phyloP scores from a whole-genome alignment of 1,140 invertebrate genomes.

The Drosophila mayri region DNA sequence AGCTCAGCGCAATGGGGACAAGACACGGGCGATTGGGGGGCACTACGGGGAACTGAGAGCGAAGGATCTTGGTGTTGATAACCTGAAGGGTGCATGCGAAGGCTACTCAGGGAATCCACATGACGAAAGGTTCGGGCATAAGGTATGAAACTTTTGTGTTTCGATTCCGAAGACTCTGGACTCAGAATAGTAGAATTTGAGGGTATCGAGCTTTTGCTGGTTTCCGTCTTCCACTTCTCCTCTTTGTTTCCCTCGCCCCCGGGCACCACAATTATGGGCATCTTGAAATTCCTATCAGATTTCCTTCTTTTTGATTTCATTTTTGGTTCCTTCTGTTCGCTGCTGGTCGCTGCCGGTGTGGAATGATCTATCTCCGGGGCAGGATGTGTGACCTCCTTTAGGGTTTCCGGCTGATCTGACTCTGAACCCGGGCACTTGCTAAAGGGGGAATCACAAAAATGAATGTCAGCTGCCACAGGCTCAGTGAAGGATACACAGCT shows the following conservation, averaged over 20 bases:
- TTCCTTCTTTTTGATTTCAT: too few species aligned
- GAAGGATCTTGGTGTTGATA: background rate
- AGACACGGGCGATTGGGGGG: background rate
- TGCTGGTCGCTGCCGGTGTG: background rate
- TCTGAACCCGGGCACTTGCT: background rate
- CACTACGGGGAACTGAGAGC: background rate
- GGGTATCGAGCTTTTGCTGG: background rate
- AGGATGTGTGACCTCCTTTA: background rate
- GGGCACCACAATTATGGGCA: constrained; percentile 28
- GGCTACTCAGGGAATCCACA: background rate
- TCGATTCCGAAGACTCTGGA: background rate
- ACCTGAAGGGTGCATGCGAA: background rate
- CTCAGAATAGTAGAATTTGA: background rate
- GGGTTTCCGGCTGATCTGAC: background rate
- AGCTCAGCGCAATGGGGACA: background rate
- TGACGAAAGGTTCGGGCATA: background rate
- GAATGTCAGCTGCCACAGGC: constrained; percentile 2
- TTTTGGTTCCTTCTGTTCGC: background rate
- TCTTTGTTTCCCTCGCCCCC: background rate
- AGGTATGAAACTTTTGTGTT: background rate
- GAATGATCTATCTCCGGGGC: too few species aligned
- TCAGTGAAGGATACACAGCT: constrained; percentile 2
- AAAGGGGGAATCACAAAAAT: background rate
- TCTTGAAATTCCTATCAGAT: background rate
- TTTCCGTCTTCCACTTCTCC: background rate